Evolutionary conservation across 2,797 vertebrate genomes (phyloP).

Genomic region (Chelidonichthys spinosus): DNA sequence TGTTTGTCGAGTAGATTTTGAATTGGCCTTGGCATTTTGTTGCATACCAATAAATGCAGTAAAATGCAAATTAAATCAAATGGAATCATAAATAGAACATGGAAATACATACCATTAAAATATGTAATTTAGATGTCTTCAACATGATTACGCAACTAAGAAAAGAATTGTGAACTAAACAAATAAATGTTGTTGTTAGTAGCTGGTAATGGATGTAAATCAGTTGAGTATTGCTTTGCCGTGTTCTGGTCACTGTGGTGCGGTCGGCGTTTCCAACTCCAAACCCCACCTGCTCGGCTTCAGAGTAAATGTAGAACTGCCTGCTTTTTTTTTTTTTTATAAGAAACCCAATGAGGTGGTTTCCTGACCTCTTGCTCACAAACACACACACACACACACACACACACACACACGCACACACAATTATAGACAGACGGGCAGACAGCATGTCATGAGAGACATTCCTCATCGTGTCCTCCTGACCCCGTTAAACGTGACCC

Average conservation of each 20-base stretch:
- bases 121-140: too few relatives aligned
- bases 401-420: conserved; percentile 8
- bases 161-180: too few relatives aligned
- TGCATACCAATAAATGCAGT: neutral
- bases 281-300: conserved; percentile 7
- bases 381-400: conserved; percentile 13
- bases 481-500: conserved; percentile 1
- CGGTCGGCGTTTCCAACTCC: neutral
- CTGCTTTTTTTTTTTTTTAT: conserved; percentile 37
- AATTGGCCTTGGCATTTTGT: neutral
- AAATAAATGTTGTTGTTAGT: too few relatives aligned
- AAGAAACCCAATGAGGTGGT: conserved; percentile 54
- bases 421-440: neutral
- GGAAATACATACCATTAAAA: too few relatives aligned
- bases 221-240: too few relatives aligned
- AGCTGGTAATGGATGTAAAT: too few relatives aligned
- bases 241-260: too few relatives aligned
- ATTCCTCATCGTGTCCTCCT: conserved; percentile 25
- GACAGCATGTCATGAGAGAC: conserved; percentile 18
- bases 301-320: conserved; percentile 52
- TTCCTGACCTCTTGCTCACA: conserved; percentile 51
- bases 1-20: neutral
- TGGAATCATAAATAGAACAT: too few relatives aligned
- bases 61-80: too few relatives aligned
- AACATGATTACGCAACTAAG: too few relatives aligned